phyloP scores from a whole-genome alignment of 2,888 invertebrate genomes.

The Caenorhabditis macrosperma region DNA sequence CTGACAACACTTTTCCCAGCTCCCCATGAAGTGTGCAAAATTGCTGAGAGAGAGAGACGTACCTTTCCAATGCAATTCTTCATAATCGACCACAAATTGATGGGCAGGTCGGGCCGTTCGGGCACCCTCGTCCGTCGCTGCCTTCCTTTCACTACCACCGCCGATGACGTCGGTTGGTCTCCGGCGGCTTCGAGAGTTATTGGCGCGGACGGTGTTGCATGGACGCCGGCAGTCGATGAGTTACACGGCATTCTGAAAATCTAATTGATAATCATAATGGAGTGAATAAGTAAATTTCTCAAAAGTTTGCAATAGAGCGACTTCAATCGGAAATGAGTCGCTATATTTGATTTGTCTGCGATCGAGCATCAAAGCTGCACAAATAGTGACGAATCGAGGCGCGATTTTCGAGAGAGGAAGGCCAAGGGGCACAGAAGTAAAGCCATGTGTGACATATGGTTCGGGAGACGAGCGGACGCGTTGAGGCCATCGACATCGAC shows the following conservation, averaged over 20 bases:
- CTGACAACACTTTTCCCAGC: not conserved
- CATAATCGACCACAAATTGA: conserved; percentile 99
- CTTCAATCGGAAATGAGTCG: not conserved
- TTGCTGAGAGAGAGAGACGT: too few species aligned
- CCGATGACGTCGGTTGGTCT: conserved; percentile 22
- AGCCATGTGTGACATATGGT: too few species aligned
- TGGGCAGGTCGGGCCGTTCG: conserved; percentile 90
- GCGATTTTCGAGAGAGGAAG: not conserved
- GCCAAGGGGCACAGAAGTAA: too few species aligned
- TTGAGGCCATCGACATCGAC: too few species aligned
- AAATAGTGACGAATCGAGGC: not conserved
- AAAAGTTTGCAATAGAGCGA: not conserved
- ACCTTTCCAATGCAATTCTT: conserved; percentile 98
- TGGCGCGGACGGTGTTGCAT: conserved; percentile 1
- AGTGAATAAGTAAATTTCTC: not conserved
- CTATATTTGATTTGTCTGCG: not conserved
- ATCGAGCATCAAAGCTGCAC: not conserved
- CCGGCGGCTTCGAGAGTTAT: not conserved
- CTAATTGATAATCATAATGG: not conserved
- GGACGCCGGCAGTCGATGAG: conserved; percentile 32
- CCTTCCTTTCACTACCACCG: conserved; percentile 11
- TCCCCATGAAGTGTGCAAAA: not conserved
- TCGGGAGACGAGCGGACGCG: too few species aligned
- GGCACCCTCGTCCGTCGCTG: conserved; percentile 89
- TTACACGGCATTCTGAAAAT: conserved; percentile 51